phyloP scores from a whole-genome alignment of 2,113 vertebrate species.

The Mionectes macconnelli region DNA sequence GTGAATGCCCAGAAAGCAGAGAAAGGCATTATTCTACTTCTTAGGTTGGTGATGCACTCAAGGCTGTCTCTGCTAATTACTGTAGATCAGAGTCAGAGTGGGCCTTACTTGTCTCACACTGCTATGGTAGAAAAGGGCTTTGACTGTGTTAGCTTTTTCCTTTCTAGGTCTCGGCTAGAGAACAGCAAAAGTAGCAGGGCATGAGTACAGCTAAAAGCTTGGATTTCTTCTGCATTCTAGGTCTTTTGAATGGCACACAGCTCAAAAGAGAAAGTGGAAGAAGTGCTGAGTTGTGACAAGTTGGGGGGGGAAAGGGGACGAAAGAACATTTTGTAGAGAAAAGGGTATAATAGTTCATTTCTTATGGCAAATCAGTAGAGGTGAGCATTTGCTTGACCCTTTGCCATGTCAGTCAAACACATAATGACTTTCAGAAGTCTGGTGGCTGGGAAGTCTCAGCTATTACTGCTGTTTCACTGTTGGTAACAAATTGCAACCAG shows the following conservation, averaged over 20 bases:
- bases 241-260: neutral
- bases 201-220: neutral
- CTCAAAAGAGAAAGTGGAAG: neutral
- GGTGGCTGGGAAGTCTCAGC: neutral
- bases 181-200: neutral
- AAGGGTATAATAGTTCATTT: neutral
- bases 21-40: neutral
- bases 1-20: neutral
- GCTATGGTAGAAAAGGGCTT: neutral
- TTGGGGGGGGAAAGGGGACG: neutral
- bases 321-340: neutral
- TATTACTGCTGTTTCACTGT: neutral
- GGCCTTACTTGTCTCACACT: neutral
- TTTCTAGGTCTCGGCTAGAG: neutral
- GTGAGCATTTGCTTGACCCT: constrained; percentile 23
- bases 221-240: neutral
- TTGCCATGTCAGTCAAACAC: neutral
- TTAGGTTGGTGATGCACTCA: rapidly evolving
- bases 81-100: neutral
- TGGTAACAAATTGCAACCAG: neutral
- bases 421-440: neutral
- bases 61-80: neutral
- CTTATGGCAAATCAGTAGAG: neutral
- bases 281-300: neutral
- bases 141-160: neutral